Evolutionary conservation across 2,113 vertebrate species (phyloP), one percentile per base, ranked within the genome.

Genomic region (Nycticryphes semicollaris): DNA sequence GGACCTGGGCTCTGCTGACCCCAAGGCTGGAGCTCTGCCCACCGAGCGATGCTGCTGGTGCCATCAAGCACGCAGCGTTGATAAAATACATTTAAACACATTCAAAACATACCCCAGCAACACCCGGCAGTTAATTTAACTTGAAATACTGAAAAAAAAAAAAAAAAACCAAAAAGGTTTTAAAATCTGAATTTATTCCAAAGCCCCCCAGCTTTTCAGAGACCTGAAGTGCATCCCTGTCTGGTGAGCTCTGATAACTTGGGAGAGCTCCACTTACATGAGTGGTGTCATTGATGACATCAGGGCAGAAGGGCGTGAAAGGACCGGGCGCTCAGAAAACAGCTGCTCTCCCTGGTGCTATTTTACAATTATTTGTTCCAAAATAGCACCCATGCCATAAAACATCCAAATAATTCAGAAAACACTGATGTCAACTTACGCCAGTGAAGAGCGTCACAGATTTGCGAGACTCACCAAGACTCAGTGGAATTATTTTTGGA

Each of bases 41-140:
- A 17, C 19, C 2, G 4, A 63, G 28, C 16, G 30, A 39, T 2
- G 12, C 39, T 0, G 1, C 33, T 0, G 1, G 39, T 4, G 3
- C 51, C 74, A 33, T 64, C 5, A 70, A 81, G 63, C 48, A 89
- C 10, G 56, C 7, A 53, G 12, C 21, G 9, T 54, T 85, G 63
- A 77, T 53, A 12, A 78, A 50, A 68, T 5, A 25, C 1, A n/a
- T 53, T 50, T 59, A n/a, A 84, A 84, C 13, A 57, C 3, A 60
- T 59, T 74, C 74, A 69, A 81, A 95, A 66, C 3, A 3, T 14
- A 75, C 57, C 0, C 0, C 11, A 35, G 74, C n/a, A 41, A 50
- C 50, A 84, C 79, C 66, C 35, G 77, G 2, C 50, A 66, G 28
- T 45, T 48, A 62, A 48, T 69, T 81, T 79, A 56, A 66, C 67